A percentile compares a stretch with the other conserved stretches of the same genome.
These are phyloP conservation scores for Theretra japonica DNA, from an alignment of 2,888 invertebrate genomes.

Conservation along the genomic window DNA sequence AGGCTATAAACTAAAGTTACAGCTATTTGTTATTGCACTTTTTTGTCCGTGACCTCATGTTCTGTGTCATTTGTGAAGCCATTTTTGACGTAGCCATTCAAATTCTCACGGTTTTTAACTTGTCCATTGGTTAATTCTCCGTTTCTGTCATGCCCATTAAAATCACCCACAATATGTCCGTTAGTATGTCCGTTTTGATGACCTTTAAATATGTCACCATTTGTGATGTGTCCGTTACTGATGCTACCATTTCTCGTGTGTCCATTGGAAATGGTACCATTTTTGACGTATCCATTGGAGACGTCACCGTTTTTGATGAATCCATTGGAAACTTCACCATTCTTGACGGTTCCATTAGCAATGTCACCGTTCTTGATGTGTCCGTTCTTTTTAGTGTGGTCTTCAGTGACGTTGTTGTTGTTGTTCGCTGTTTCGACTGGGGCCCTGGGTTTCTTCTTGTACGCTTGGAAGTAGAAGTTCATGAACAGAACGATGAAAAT, in stretches of 20 bases:
- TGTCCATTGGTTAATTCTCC: conserved; percentile 44
- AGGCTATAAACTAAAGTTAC: conserved; percentile 27
- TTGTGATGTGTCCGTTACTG: not conserved
- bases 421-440: conserved; percentile 54
- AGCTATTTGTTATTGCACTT: conserved; percentile 63
- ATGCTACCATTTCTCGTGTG: conserved; percentile 44
- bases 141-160: conserved; percentile 37
- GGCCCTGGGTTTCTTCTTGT: conserved; percentile 72
- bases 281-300: conserved; percentile 41
- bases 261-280: conserved; percentile 44
- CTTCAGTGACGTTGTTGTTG: conserved; percentile 34
- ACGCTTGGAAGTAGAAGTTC: conserved; percentile 95
- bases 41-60: conserved; percentile 60
- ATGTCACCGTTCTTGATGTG: conserved; percentile 47
- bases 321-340: conserved; percentile 52
- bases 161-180: not conserved
- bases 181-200: not conserved
- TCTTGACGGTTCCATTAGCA: conserved; percentile 48
- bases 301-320: conserved; percentile 42
- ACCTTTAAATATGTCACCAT: conserved; percentile 43
- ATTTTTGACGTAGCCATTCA: conserved; percentile 53
- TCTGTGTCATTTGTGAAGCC: conserved; percentile 60
- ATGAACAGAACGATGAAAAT: conserved; percentile 96
- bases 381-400: conserved; percentile 45
- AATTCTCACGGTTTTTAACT: conserved; percentile 40